Percentiles rank a stretch among this genome's conserved stretches.
Conservation (phyloP, 2,113 vertebrate species). For the Tachysurus vachellii region DNA sequence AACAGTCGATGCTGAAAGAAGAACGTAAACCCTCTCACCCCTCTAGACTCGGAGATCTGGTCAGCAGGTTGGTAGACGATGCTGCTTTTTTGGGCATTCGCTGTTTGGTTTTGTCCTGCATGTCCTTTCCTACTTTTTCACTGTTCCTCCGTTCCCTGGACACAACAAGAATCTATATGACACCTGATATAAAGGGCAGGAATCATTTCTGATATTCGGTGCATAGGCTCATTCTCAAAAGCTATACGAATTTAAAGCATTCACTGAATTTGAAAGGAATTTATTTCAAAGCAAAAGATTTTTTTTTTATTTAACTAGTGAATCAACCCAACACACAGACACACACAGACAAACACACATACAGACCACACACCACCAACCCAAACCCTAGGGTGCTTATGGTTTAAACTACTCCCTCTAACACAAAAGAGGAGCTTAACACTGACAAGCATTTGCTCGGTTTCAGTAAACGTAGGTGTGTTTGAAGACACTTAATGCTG, state of each 20-base stretch:
- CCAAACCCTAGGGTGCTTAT: background rate
- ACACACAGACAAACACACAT: background rate
- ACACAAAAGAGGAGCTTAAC: background rate
- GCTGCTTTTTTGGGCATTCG: conserved; percentile 82
- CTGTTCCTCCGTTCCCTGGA: conserved; percentile 80
- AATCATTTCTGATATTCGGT: background rate
- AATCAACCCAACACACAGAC: background rate
- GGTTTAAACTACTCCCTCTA: background rate
- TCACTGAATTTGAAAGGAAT: background rate
- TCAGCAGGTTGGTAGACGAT: conserved; percentile 81
- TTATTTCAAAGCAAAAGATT: background rate
- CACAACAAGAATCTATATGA: conserved; percentile 17
- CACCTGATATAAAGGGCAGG: background rate
- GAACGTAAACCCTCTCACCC: conserved; percentile 68
- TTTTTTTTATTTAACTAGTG: background rate
- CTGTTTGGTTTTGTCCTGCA: conserved; percentile 72
- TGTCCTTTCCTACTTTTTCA: conserved; percentile 73
- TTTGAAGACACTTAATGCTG: background rate
- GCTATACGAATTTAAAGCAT: background rate
- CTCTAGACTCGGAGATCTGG: conserved; percentile 79
- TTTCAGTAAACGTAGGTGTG: background rate
- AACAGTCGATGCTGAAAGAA: conserved; percentile 4
- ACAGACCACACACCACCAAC: background rate
- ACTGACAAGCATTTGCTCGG: background rate
- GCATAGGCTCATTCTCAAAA: background rate